Base-by-base conservation (phyloP, 2,797 vertebrate genomes). In the Aeoliscus strigatus region DNA sequence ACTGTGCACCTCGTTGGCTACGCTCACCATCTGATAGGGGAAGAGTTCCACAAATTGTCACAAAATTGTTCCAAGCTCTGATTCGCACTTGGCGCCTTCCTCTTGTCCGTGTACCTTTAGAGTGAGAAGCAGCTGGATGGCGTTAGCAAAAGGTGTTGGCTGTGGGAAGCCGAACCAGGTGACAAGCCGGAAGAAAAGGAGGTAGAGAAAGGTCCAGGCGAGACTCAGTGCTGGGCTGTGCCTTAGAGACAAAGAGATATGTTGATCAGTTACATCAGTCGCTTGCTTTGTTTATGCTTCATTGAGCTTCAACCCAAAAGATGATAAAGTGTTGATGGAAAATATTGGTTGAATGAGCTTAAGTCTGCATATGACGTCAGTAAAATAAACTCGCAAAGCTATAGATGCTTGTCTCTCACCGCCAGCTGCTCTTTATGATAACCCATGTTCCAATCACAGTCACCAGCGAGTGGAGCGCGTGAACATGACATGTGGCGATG, bases 21-120 rank as follows among this genome's bases (percentile, higher is more conserved):
- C 74, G 56, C 93, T 94, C 71, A 96, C 92, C 90, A 96, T 88
- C 94, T 94, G 35, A 5, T 34, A 29, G 3, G 50, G 9, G 16
- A 3, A 51, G 9, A 18, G 8, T 31, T 1, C 9, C 6, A 16
- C 1, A 7, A 4, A 29, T 8, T 17, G 11, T 41, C 7, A 35
- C 14, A 3, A 26, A 10, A 11, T 7, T 4, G 5, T 5, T 3
- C n/a, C n/a, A n/a, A n/a, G n/a, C n/a, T n/a, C n/a, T n/a, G n/a
- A n/a, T n/a, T n/a, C n/a, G n/a, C n/a, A n/a, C n/a, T n/a, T n/a
- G n/a, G n/a, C n/a, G n/a, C n/a, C n/a, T n/a, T n/a, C n/a, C n/a
- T n/a, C n/a, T n/a, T n/a, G n/a, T n/a, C n/a, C n/a, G n/a, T n/a
- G 38, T 80, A 92, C 94, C 91, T 95, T 95, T 18, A 96, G 81